Evolutionary conservation across 2,888 invertebrate genomes (phyloP).

Genomic region (Bedellia somnulentella): DNA sequence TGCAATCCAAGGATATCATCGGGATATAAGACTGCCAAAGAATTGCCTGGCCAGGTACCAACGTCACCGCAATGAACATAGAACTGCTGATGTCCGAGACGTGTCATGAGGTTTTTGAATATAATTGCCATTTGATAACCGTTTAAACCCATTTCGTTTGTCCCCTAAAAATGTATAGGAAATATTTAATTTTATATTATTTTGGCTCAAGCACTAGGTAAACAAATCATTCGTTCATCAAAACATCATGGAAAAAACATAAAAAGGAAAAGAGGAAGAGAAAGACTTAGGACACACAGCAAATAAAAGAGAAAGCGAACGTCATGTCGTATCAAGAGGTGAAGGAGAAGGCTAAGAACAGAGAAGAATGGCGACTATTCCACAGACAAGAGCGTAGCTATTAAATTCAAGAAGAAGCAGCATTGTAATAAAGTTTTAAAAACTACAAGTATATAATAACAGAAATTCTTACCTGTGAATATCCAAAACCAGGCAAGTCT

Average conservation of each 20-base stretch:
- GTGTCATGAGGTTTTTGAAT: constrained; percentile 63
- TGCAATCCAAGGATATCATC: constrained; percentile 39
- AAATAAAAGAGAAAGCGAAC: too few relatives aligned
- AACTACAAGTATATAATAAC: too few relatives aligned
- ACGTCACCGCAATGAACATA: constrained; percentile 70
- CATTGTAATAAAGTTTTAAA: too few relatives aligned
- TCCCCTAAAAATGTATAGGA: too few relatives aligned
- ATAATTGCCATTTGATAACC: constrained; percentile 45
- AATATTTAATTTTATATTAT: not conserved
- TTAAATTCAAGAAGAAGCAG: too few relatives aligned
- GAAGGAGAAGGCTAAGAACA: too few relatives aligned
- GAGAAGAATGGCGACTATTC: too few relatives aligned
- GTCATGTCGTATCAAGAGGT: too few relatives aligned
- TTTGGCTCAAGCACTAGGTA: not conserved
- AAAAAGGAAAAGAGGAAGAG: too few relatives aligned
- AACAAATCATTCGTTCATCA: not conserved
- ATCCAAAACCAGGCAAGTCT: constrained; percentile 18
- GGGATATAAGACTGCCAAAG: constrained; percentile 59
- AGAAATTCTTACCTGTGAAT: constrained; percentile 6
- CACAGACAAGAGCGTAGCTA: too few relatives aligned
- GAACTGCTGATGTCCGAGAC: constrained; percentile 59
- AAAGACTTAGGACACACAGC: too few relatives aligned
- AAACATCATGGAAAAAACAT: not conserved
- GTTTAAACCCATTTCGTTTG: constrained; percentile 49
- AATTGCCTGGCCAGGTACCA: constrained; percentile 56